Conservation (phyloP, 2,888 invertebrate genomes). For the Phorcus lineatus region DNA sequence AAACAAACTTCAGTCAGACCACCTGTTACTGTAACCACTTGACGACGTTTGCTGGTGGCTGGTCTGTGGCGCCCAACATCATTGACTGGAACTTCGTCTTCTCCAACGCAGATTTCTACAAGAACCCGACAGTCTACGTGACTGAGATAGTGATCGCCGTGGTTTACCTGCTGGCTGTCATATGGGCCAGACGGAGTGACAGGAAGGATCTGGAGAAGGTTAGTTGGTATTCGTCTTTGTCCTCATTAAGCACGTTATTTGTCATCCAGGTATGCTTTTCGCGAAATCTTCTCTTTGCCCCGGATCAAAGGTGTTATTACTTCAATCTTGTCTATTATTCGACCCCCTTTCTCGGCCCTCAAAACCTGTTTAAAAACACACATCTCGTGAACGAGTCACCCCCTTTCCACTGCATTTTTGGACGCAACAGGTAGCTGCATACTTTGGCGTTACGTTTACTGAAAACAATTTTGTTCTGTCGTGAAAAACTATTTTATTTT, state of each 20-base stretch:
- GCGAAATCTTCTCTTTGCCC: too few relatives aligned
- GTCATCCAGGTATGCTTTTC: background rate
- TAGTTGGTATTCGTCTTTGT: constrained; percentile 36
- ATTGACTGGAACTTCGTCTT: constrained; percentile 77
- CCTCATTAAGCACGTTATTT: background rate
- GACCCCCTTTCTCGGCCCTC: too few relatives aligned
- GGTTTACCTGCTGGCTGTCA: constrained; percentile 71
- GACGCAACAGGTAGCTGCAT: too few relatives aligned
- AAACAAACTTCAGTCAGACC: constrained; percentile 47
- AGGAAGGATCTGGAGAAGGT: constrained; percentile 74
- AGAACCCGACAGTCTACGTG: constrained; percentile 76
- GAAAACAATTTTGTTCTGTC: too few relatives aligned
- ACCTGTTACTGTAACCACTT: constrained; percentile 72
- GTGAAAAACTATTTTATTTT: too few relatives aligned
- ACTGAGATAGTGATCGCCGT: constrained; percentile 73
- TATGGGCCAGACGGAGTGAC: constrained; percentile 76
- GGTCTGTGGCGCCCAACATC: constrained; percentile 76
- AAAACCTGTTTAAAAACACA: too few relatives aligned
- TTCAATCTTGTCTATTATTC: too few relatives aligned
- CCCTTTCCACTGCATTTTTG: too few relatives aligned
- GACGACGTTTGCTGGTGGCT: constrained; percentile 76
- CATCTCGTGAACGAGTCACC: too few relatives aligned
- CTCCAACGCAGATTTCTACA: constrained; percentile 74
- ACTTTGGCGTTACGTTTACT: too few relatives aligned
- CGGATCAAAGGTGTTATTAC: too few relatives aligned